Percentiles rank a stretch among this genome's conserved stretches.
These are phyloP conservation scores for Halyomorpha halys DNA, from an alignment of 1,140 invertebrate species.

Conservation along the genomic window DNA sequence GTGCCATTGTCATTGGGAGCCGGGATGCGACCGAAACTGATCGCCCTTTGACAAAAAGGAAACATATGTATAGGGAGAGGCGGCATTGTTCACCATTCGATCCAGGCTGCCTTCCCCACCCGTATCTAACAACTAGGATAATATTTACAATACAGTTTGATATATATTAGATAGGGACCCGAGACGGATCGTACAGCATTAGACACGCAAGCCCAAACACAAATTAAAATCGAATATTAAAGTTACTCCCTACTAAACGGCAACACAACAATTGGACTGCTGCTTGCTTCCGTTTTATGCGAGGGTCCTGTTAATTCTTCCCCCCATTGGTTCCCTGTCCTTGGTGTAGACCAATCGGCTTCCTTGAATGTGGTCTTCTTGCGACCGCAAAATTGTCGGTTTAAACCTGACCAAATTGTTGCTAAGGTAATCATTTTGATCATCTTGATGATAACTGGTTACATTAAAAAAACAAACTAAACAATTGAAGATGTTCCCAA, in stretches of 20 bases:
- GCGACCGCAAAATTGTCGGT: too few species aligned
- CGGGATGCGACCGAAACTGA: conserved; percentile 18
- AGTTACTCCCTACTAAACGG: neutral
- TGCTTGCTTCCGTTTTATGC: too few species aligned
- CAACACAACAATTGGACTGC: too few species aligned
- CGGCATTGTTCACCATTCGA: conserved; percentile 19
- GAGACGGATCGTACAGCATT: neutral
- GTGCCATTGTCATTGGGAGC: conserved; percentile 16
- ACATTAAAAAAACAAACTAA: too few species aligned
- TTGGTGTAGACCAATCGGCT: too few species aligned
- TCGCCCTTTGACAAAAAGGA: conserved; percentile 19
- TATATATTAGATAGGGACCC: conserved; percentile 18
- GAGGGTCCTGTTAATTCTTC: too few species aligned
- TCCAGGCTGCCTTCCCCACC: neutral
- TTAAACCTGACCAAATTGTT: too few species aligned
- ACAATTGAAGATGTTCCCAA: too few species aligned
- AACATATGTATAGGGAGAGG: conserved; percentile 22
- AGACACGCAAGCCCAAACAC: neutral
- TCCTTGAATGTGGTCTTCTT: too few species aligned
- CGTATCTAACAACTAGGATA: conserved; percentile 20
- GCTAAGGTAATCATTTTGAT: too few species aligned
- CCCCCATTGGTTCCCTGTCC: too few species aligned
- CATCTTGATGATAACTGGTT: too few species aligned
- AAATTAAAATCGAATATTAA: conserved; percentile 16
- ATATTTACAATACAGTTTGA: conserved; percentile 26